phyloP scores from a whole-genome alignment of 2,113 vertebrate genomes.

The Donacobius atricapilla region DNA sequence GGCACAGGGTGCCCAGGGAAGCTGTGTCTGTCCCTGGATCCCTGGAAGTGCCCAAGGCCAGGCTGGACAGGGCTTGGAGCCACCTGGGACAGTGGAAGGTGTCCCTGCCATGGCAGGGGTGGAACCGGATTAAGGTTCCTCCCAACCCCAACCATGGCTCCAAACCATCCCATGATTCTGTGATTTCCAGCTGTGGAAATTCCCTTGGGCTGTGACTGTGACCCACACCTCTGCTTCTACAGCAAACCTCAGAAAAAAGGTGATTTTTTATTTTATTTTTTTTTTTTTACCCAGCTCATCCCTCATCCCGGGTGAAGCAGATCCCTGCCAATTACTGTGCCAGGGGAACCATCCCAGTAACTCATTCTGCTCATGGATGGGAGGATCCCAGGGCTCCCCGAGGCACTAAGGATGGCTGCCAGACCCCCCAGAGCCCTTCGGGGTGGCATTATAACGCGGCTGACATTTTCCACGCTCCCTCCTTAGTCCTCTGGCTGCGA shows the following conservation, averaged over 20 bases:
- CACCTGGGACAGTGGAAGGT: rapidly evolving
- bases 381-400: neutral
- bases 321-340: neutral
- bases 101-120: neutral
- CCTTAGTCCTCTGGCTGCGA: neutral
- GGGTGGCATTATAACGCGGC: neutral
- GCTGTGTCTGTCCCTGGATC: neutral
- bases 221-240: neutral
- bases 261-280: too few relatives aligned
- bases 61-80: rapidly evolving
- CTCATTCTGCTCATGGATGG: neutral
- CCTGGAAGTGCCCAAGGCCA: neutral
- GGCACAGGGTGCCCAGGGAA: neutral
- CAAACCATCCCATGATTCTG: neutral
- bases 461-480: slow-evolving; percentile 22
- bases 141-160: neutral
- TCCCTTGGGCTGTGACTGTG: neutral
- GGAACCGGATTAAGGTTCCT: neutral
- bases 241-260: neutral
- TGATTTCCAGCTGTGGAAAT: neutral
- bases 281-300: neutral
- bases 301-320: neutral
- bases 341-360: neutral
- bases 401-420: neutral
- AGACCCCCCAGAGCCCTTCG: neutral